These are phyloP conservation scores for Chiroxiphia lanceolata DNA, from an alignment of 2,797 vertebrate genomes.

Conservation along the genomic window DNA sequence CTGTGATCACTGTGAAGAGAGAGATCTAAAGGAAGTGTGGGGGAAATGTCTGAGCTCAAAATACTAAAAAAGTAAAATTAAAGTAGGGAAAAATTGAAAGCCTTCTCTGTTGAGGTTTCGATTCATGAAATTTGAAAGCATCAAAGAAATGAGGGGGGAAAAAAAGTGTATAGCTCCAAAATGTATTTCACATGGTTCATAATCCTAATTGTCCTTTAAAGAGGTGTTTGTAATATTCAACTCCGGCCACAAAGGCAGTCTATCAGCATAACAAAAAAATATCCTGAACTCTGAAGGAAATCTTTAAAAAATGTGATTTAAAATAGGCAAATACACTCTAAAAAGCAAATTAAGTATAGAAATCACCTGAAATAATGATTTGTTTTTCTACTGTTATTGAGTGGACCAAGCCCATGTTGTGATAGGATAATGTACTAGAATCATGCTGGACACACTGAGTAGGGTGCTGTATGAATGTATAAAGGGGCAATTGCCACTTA, in stretches of 20 bases:
- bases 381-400: neutral
- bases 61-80: neutral
- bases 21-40: neutral
- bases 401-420: neutral
- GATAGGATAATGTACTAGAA: neutral
- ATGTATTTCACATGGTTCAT: neutral
- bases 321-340: neutral
- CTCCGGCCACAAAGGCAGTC: neutral
- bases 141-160: neutral
- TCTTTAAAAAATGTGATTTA: fast-evolving
- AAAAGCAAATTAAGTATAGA: neutral
- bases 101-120: neutral
- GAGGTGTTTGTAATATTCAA: neutral
- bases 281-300: neutral
- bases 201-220: neutral
- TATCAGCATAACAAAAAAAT: neutral
- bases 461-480: fast-evolving
- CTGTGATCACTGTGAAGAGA: neutral
- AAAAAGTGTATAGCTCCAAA: neutral
- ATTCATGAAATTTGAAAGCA: neutral
- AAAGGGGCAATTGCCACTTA: neutral
- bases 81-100: neutral
- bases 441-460: neutral
- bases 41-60: neutral
- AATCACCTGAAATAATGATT: neutral